phyloP scores from a whole-genome alignment of 2,888 invertebrate species.

The Pammene fasciana region DNA sequence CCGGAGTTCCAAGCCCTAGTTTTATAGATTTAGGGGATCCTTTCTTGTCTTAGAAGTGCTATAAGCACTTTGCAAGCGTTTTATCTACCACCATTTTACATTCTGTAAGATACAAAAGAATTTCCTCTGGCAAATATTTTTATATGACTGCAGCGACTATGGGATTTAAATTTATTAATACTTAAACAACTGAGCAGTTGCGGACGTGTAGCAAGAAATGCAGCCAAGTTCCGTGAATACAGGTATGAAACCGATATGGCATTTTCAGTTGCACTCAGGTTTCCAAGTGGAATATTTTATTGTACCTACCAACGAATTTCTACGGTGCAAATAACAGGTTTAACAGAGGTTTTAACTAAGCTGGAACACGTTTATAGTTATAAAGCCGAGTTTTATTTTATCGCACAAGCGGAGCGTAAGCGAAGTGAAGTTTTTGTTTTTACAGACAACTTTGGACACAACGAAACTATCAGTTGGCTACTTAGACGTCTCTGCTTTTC shows the following conservation, averaged over 20 bases:
- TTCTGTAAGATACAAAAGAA: too few relatives aligned
- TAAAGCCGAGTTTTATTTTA: too few relatives aligned
- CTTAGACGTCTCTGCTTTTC: too few relatives aligned
- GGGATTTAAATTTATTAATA: slow-evolving; percentile 19
- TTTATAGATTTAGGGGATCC: too few relatives aligned
- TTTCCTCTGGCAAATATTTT: not conserved
- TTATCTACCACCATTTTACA: too few relatives aligned
- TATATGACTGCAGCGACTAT: not conserved
- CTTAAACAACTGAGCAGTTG: slow-evolving; percentile 6
- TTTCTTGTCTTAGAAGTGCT: too few relatives aligned
- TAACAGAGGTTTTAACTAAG: not conserved
- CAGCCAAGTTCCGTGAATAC: not conserved
- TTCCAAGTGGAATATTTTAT: slow-evolving; percentile 25
- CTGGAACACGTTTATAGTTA: not conserved
- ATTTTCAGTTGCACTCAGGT: slow-evolving; percentile 5
- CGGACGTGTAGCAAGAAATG: slow-evolving; percentile 2
- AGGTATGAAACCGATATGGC: slow-evolving; percentile 24
- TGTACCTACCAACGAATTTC: slow-evolving; percentile 6
- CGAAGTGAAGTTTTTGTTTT: not conserved
- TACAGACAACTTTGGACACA: too few relatives aligned
- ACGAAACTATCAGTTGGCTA: too few relatives aligned
- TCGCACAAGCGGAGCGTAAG: not conserved
- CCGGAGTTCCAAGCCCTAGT: too few relatives aligned
- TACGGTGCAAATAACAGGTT: slow-evolving; percentile 1
- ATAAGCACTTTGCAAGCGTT: too few relatives aligned